Base-by-base conservation (phyloP, 2,888 invertebrate genomes). In the Auanema sp. region DNA sequence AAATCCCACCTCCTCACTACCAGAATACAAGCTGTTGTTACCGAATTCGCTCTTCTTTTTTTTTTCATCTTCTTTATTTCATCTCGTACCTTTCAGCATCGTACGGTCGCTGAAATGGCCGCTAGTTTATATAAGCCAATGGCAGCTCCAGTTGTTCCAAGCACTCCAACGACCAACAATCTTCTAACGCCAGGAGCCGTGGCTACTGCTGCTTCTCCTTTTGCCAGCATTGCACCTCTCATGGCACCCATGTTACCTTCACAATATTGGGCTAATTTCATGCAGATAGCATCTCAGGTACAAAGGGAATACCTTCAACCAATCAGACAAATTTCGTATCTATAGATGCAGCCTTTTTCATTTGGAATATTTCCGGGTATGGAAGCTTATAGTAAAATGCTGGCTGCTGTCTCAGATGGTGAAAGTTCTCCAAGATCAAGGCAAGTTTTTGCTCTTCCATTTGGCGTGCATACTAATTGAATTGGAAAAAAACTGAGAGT, bases 241-340 rank as follows among this genome's bases (percentile, higher is more conserved):
- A 56, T 57, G 62, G 33, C 50, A 24, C 49, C 56, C 21, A 62
- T 62, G 62, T 40, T 56, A 41, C 60, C 33, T 25, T 33, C 33
- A 33, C 64, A 61, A 23, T 68, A 66, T 50, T 74, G 66, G 67
- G 64, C 73, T n/a, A 67, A 72, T 11, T 57, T 75, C 12, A 33
- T 75, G 51, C 70, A 70, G 12, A 23, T 72, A 14, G 72, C 68
- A 11, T 11, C 64, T 2, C 69, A 70, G 69, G 69, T 60, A 18
- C 33, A 33, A 33, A 33, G 33, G 33, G 33, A 33, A 33, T 33
- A 33, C 33, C 33, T 33, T 8, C 4, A 8, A 33, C 8, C 33
- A 33, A 33, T 33, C 4, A 54, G 14, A 44, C 23, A 81, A 79
- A 70, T 59, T 84, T 79, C 66, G 77, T 69, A 74, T 73, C 64